These are phyloP conservation scores for Geopemphigus sp. DNA, from an alignment of 1,140 invertebrate species.

Conservation along the genomic window DNA sequence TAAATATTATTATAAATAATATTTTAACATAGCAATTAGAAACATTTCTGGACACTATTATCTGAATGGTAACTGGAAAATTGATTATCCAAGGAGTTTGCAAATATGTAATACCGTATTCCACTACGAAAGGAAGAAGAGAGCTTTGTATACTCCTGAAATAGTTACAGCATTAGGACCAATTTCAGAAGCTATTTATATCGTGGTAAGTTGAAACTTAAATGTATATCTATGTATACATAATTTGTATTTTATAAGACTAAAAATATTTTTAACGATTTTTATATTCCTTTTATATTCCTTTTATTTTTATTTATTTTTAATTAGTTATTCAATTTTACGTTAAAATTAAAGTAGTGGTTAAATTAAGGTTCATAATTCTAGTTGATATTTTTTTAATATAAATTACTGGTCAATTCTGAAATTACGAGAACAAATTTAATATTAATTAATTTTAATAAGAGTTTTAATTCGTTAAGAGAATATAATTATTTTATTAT, in stretches of 20 bases:
- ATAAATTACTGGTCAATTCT: no score
- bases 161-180: conserved; percentile 79
- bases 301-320: no score
- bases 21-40: conserved; percentile 67
- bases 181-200: conserved; percentile 79
- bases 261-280: no score
- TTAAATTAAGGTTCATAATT: no score
- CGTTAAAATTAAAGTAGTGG: no score
- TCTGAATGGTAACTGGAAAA: conserved; percentile 90
- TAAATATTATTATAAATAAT: no score
- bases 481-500: no score
- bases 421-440: background rate
- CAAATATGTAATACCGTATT: conserved; percentile 80
- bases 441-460: conserved; percentile 7
- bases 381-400: no score
- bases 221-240: no score
- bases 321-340: no score
- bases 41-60: conserved; percentile 81
- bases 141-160: conserved; percentile 79
- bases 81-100: conserved; percentile 80
- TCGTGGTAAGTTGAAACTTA: conserved; percentile 68
- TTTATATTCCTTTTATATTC: no score
- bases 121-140: conserved; percentile 79
- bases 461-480: background rate
- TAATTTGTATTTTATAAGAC: no score